Conservation (phyloP, 2,113 vertebrate genomes). For the Syngnathus floridae region DNA sequence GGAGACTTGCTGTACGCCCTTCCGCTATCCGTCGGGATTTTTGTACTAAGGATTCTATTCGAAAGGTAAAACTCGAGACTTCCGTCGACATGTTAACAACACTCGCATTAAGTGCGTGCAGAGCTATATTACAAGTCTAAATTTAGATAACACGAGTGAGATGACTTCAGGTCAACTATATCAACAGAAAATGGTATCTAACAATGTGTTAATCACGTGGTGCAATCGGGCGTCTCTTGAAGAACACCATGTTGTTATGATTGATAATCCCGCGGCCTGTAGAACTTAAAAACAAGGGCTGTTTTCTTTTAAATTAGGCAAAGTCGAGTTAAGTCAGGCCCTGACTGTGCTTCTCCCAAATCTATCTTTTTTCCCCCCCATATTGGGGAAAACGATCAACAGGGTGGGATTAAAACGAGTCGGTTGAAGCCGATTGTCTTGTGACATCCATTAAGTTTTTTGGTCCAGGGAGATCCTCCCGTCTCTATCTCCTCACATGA, state of each 20-base stretch:
- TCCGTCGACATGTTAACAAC: background rate
- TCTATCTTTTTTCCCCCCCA: slow-evolving; percentile 6
- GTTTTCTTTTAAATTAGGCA: background rate
- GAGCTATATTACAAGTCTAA: background rate
- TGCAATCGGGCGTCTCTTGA: background rate
- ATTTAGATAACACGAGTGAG: background rate
- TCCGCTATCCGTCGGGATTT: slow-evolving; percentile 51
- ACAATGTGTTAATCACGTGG: background rate
- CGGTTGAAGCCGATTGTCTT: slow-evolving; percentile 28
- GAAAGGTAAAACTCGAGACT: slow-evolving; percentile 49
- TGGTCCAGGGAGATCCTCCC: slow-evolving; percentile 9
- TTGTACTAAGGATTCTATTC: slow-evolving; percentile 50
- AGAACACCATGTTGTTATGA: background rate
- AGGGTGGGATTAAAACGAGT: background rate
- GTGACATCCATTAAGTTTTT: slow-evolving; percentile 37
- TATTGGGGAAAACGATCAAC: slow-evolving; percentile 8
- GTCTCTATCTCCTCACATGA: slow-evolving; percentile 42
- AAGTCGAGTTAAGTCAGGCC: background rate
- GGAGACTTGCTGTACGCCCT: slow-evolving; percentile 41
- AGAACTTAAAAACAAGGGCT: background rate
- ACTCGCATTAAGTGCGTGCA: background rate
- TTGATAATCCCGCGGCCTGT: background rate
- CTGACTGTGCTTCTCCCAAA: slow-evolving; percentile 20
- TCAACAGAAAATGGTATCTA: background rate
- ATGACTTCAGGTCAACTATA: background rate